Base-by-base conservation (phyloP, 2,797 vertebrate species). In the Falco concolor region DNA sequence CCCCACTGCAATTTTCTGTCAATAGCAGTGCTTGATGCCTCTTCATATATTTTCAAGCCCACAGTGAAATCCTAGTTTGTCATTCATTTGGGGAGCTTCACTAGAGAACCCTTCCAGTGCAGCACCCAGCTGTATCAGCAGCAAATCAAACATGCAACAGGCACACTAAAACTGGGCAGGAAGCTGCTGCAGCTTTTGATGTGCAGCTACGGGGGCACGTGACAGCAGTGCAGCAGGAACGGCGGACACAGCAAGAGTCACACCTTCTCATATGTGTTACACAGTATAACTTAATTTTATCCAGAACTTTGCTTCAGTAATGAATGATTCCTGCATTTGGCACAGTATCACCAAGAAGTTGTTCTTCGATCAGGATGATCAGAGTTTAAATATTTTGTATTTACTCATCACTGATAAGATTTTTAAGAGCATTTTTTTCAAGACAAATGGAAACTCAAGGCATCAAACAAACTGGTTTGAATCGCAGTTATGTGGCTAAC, bases 401-500 rank as follows among this genome's bases (percentile, higher is more conserved):
- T 69, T 89, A 78, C 20, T 61, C 8, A 4, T 38, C 1, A 13
- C 42, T 72, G 52, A 6, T n/a, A 59, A 75, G 38, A 56, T 79
- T 89, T 89, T 95, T 91, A 50, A 52, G 57, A 76, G 65, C 59
- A 36, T 56, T 84, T 92, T 81, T 32, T 56, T 88, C 40, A 79
- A 76, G 64, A 70, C 34, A 68, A 77, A 75, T 36, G 74, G 52
- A 87, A 96, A 68, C 23, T 75, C 45, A 83, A 68, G 80, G 50
- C 54, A 56, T 52, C 53, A 83, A 61, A 88, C 65, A 50, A 54
- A 61, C 8, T 7, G 28, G 60, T 84, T 81, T 81, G 74, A 85
- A 87, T 81, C 44, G 74, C 52, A 78, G 61, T 81, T 87, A 61
- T 94, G 94, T 78, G 91, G 83, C 91, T 96, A 94, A 90, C 73